Evolutionary conservation across 2,888 invertebrate genomes (phyloP).

Genomic region (Campoplex nolae): DNA sequence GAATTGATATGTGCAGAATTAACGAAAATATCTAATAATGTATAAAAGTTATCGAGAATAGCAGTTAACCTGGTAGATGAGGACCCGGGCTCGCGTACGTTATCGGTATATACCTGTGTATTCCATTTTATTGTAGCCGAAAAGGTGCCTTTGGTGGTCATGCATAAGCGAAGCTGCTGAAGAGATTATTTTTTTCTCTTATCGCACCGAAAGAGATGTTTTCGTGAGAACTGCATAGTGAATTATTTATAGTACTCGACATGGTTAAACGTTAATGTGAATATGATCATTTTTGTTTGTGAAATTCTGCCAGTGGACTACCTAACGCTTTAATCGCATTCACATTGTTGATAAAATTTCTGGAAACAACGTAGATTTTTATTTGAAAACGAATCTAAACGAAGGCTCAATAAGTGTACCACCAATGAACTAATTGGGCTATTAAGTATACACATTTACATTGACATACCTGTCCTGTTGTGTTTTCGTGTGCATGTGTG

Average conservation of each 20-base stretch:
- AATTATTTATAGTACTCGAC: too few relatives aligned
- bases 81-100: neutral
- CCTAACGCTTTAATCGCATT: too few relatives aligned
- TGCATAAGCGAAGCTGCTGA: too few relatives aligned
- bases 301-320: neutral
- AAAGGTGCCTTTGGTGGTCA: too few relatives aligned
- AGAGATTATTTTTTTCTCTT: too few relatives aligned
- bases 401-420: neutral
- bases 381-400: neutral
- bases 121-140: neutral
- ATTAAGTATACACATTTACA: neutral
- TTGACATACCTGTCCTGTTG: neutral
- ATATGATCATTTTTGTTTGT: too few relatives aligned
- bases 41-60: neutral
- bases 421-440: neutral
- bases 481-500: too few relatives aligned
- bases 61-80: neutral
- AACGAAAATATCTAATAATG: neutral
- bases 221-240: too few relatives aligned
- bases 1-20: neutral
- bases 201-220: too few relatives aligned
- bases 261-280: neutral
- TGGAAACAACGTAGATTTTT: neutral
- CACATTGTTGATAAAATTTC: neutral
- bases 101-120: neutral